phyloP scores from a whole-genome alignment of 1,140 invertebrate species.

The Bombus sibiricus region DNA sequence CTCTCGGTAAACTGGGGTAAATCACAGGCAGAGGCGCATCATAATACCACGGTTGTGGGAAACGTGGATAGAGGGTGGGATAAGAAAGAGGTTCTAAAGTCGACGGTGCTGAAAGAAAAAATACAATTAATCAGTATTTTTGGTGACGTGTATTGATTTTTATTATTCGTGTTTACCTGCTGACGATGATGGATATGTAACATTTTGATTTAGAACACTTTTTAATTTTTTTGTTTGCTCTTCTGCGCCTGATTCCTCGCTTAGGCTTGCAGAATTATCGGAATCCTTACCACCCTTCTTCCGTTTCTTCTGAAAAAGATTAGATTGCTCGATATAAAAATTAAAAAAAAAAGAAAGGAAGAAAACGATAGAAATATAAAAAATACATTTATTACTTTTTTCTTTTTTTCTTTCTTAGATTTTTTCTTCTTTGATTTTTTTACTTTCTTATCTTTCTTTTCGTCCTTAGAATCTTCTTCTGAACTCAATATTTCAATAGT shows the following conservation, averaged over 20 bases:
- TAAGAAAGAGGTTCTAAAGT: constrained; percentile 33
- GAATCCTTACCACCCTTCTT: constrained; percentile 70
- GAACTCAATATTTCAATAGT: constrained; percentile 59
- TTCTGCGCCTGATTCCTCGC: constrained; percentile 65
- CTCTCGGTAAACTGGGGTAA: constrained; percentile 69
- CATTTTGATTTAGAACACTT: constrained; percentile 68
- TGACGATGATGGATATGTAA: constrained; percentile 56
- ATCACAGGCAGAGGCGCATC: constrained; percentile 73
- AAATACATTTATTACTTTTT: constrained; percentile 66
- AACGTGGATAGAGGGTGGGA: constrained; percentile 72
- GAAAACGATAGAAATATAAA: neutral
- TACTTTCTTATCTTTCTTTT: constrained; percentile 74
- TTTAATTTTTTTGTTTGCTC: constrained; percentile 74
- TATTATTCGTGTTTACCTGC: constrained; percentile 59
- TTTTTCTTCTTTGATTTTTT: constrained; percentile 76
- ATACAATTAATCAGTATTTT: neutral
- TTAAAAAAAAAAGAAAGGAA: neutral
- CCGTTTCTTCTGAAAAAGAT: constrained; percentile 71
- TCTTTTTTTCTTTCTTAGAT: constrained; percentile 76
- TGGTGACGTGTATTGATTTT: neutral
- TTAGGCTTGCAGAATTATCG: constrained; percentile 59
- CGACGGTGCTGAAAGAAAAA: constrained; percentile 9
- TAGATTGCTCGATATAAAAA: neutral
- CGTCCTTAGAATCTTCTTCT: constrained; percentile 71
- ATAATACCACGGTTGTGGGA: constrained; percentile 78